Conservation (phyloP, 2,888 invertebrate species). For the Drosophila putrida region DNA sequence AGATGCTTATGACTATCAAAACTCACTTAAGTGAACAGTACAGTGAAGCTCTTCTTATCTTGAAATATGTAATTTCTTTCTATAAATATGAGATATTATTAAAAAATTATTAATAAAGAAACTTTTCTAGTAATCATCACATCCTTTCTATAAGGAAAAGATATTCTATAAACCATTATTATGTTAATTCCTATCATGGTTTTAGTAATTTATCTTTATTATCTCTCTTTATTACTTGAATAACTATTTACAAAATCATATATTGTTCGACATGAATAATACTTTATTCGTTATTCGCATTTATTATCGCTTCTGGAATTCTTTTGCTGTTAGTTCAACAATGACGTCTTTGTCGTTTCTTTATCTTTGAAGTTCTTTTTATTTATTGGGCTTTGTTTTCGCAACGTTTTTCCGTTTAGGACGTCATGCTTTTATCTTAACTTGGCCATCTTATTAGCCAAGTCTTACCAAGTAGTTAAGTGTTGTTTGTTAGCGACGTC, state of each 20-base stretch:
- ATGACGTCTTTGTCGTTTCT: constrained; percentile 65
- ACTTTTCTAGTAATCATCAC: no score
- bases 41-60: not conserved
- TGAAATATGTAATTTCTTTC: no score
- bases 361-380: constrained; percentile 39
- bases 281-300: constrained; percentile 1
- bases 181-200: not conserved
- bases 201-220: not conserved
- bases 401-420: constrained; percentile 14
- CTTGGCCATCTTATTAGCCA: constrained; percentile 20
- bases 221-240: not conserved
- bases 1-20: not conserved
- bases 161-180: no score
- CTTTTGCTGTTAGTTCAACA: constrained; percentile 36
- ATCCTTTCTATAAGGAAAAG: no score
- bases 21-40: not conserved
- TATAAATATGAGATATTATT: no score
- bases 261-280: not conserved
- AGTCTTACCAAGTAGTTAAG: not conserved
- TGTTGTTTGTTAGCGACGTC: constrained; percentile 8
- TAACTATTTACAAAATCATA: not conserved
- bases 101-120: no score
- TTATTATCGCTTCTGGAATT: constrained; percentile 18
- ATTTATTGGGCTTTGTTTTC: constrained; percentile 48
- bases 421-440: constrained; percentile 55